Percentiles rank a stretch among this genome's conserved stretches.
phyloP scores from a whole-genome alignment of 2,888 invertebrate genomes.

The Philhelius pedissequus region DNA sequence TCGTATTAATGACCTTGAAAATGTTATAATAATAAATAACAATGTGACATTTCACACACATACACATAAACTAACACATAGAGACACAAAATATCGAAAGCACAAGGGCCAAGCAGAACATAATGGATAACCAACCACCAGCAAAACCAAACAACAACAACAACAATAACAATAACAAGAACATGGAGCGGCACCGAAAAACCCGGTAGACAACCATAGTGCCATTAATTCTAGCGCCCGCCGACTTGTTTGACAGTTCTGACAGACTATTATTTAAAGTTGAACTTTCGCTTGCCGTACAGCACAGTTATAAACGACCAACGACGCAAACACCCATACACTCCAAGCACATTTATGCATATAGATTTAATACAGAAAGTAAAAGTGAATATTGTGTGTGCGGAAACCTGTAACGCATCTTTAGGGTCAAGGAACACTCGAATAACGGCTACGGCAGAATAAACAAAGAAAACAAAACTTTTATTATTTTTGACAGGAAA shows the following conservation, averaged over 20 bases:
- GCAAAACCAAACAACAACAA: constrained; percentile 49
- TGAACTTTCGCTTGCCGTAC: constrained; percentile 72
- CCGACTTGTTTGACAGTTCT: constrained; percentile 80
- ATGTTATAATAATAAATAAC: constrained; percentile 69
- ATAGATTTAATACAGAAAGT: constrained; percentile 52
- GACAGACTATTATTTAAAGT: constrained; percentile 80
- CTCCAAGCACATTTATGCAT: constrained; percentile 46
- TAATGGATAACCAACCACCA: constrained; percentile 58
- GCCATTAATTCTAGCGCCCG: constrained; percentile 79
- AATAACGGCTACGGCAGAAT: constrained; percentile 6
- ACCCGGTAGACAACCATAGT: constrained; percentile 70
- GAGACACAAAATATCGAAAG: constrained; percentile 24
- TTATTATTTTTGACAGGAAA: constrained; percentile 44
- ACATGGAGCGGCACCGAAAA: constrained; percentile 64
- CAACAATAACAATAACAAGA: neutral
- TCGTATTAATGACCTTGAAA: constrained; percentile 67
- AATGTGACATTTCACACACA: constrained; percentile 60
- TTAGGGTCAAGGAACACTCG: constrained; percentile 63
- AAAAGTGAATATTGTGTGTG: constrained; percentile 67
- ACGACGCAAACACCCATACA: constrained; percentile 8
- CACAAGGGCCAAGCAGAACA: constrained; percentile 52
- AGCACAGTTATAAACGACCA: neutral
- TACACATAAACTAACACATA: neutral
- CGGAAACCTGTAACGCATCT: constrained; percentile 68
- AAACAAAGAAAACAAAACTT: neutral